These are phyloP conservation scores for Leucopternis melanops DNA, from an alignment of 2,113 vertebrate genomes.

Conservation along the genomic window DNA sequence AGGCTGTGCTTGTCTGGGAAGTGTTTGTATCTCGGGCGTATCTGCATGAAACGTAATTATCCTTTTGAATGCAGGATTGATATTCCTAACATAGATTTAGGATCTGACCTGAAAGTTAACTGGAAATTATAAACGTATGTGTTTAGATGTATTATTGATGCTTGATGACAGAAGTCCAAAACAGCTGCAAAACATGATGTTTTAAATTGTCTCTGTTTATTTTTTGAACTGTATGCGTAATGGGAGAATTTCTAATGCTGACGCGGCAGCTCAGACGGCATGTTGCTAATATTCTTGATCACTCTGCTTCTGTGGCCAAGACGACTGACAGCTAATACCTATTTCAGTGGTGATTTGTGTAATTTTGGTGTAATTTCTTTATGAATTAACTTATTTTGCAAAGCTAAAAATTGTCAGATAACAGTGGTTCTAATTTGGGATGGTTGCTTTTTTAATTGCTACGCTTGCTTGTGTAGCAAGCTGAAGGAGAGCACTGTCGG, in stretches of 20 bases:
- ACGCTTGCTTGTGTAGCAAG: not conserved
- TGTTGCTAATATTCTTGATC: not conserved
- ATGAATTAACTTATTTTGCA: not conserved
- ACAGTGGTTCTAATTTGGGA: not conserved
- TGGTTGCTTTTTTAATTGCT: not conserved
- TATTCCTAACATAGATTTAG: not conserved
- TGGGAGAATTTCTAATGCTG: not conserved
- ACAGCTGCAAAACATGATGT: not conserved
- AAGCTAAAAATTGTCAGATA: not conserved
- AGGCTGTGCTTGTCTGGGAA: not conserved
- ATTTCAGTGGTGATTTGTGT: not conserved
- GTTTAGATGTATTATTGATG: not conserved
- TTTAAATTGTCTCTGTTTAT: not conserved
- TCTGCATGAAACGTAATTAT: not conserved
- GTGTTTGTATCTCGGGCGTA: not conserved
- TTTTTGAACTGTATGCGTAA: not conserved
- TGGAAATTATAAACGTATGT: not conserved
- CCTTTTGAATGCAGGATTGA: not conserved
- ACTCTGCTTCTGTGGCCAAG: not conserved
- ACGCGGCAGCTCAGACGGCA: not conserved
- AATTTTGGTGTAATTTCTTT: not conserved
- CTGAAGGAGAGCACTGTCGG: not conserved
- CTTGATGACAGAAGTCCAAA: not conserved
- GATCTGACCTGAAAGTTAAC: conserved; percentile 3
- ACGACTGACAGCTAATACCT: not conserved